Evolutionary conservation across 1,140 invertebrate species (phyloP).

Genomic region (Brachionus manjavacas): DNA sequence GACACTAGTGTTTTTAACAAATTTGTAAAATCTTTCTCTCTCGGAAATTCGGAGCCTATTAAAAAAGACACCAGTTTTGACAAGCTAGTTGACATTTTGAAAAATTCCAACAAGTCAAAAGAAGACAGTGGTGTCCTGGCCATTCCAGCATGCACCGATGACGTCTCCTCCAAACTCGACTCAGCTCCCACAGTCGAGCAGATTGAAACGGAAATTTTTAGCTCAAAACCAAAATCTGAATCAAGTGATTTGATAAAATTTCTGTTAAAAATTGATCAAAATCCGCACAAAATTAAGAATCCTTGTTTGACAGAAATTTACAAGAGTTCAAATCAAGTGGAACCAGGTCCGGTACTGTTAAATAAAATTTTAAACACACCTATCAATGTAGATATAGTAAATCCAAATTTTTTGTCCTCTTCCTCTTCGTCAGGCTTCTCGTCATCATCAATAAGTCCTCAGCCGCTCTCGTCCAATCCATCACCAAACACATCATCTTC

Average conservation of each 20-base stretch:
- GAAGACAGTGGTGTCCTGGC: background rate
- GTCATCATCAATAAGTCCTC: constrained; percentile 4
- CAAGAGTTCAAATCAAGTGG: background rate
- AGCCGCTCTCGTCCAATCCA: background rate
- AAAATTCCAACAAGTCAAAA: background rate
- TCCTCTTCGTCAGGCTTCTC: constrained; percentile 13
- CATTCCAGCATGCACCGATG: background rate
- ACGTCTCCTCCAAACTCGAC: background rate
- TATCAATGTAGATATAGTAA: background rate
- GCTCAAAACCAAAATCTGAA: background rate
- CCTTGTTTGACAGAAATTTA: background rate
- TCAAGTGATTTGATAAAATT: constrained; percentile 20
- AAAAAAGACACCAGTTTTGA: background rate
- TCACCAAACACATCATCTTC: constrained; percentile 3
- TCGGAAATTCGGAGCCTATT: background rate
- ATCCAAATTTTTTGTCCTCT: background rate
- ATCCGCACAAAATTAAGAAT: constrained; percentile 5
- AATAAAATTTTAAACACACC: constrained; percentile 7
- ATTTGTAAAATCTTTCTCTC: constrained; percentile 24
- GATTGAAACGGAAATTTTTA: constrained; percentile 13
- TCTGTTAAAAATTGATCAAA: constrained; percentile 24
- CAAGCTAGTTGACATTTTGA: constrained; percentile 5
- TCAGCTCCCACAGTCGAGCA: background rate
- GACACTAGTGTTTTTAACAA: constrained; percentile 8
- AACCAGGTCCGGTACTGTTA: background rate